phyloP scores from a whole-genome alignment of 2,113 vertebrate genomes.

The Heptranchias perlo region DNA sequence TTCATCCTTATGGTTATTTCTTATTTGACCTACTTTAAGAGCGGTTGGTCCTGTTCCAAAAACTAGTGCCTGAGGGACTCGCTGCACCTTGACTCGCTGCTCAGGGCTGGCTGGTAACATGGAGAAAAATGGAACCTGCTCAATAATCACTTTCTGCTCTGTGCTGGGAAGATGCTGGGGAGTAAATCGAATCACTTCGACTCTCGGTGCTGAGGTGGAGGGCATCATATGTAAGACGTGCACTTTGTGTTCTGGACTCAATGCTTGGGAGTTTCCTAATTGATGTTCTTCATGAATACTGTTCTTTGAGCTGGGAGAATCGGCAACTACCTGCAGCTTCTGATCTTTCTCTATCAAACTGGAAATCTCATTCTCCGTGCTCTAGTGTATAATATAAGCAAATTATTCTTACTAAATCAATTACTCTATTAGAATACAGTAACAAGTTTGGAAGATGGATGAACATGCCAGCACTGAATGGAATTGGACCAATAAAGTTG shows the following conservation, averaged over 20 bases:
- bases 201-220: conserved; percentile 48
- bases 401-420: background rate
- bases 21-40: conserved; percentile 57
- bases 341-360: conserved; percentile 51
- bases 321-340: conserved; percentile 48
- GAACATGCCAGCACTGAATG: conserved; percentile 22
- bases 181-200: conserved; percentile 53
- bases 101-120: conserved; percentile 50
- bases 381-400: conserved; percentile 52
- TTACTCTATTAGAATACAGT: background rate
- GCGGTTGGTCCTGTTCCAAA: conserved; percentile 52
- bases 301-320: conserved; percentile 43
- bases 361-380: conserved; percentile 55
- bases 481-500: background rate
- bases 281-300: conserved; percentile 43
- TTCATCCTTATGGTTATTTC: background rate
- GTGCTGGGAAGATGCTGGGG: conserved; percentile 53
- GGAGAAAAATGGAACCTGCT: conserved; percentile 51
- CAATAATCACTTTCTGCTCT: conserved; percentile 52
- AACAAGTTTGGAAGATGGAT: background rate
- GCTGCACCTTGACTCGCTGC: conserved; percentile 60
- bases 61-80: conserved; percentile 56
- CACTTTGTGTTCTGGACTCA: conserved; percentile 47
- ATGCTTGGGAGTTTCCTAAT: conserved; percentile 42
- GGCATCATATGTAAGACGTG: conserved; percentile 45